Conservation (phyloP, 2,797 vertebrate species). For the Channa striata region DNA sequence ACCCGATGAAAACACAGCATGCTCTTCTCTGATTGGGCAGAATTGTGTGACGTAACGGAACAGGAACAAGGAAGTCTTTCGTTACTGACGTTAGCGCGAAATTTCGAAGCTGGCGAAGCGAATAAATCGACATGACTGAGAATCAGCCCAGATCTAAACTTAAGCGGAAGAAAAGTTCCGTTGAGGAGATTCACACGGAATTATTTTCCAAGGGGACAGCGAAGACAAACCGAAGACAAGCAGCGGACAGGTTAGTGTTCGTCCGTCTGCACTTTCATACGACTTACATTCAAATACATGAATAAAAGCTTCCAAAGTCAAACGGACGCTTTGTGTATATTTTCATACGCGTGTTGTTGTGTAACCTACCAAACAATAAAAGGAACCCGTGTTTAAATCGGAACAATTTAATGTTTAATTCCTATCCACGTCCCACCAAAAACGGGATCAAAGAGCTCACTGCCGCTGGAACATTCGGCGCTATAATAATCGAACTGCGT, state of each 20-base stretch:
- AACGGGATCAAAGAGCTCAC: too few species aligned
- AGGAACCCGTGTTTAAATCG: not conserved
- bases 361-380: not conserved
- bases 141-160: conserved; percentile 69
- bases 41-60: not conserved
- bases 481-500: not conserved
- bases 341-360: not conserved
- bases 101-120: not conserved
- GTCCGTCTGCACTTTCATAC: not conserved
- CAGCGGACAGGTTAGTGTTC: not conserved
- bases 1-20: too few species aligned
- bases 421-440: too few species aligned
- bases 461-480: not conserved
- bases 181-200: conserved; percentile 25
- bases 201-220: not conserved
- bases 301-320: not conserved
- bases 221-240: conserved; percentile 22
- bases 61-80: conserved; percentile 49
- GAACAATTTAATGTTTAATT: not conserved
- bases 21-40: conserved; percentile 44
- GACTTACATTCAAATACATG: not conserved
- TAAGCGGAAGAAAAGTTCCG: conserved; percentile 63
- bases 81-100: conserved; percentile 10
- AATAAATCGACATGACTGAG: conserved; percentile 58
- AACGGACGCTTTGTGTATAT: rapidly evolving